These are phyloP conservation scores for Adelges cooleyi DNA, from an alignment of 1,140 invertebrate genomes.

Conservation along the genomic window DNA sequence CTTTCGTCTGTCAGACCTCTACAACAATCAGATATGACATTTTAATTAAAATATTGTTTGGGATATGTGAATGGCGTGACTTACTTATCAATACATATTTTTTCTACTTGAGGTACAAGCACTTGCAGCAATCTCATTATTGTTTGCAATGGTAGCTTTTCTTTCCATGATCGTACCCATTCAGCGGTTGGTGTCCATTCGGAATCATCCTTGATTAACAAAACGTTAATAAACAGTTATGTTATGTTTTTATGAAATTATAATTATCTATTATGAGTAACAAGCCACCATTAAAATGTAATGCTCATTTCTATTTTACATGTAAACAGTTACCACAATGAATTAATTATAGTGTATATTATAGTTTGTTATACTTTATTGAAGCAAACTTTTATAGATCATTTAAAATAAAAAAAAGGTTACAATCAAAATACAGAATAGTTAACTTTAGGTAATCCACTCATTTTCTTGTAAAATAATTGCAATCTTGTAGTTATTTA, in stretches of 20 bases:
- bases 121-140: constrained; percentile 98
- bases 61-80: constrained; percentile 33
- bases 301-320: too few species aligned
- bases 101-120: constrained; percentile 97
- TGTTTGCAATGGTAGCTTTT: constrained; percentile 92
- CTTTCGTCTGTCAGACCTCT: constrained; percentile 98
- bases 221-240: constrained; percentile 8
- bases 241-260: neutral
- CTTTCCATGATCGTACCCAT: constrained; percentile 95
- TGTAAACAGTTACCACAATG: too few species aligned
- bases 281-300: too few species aligned
- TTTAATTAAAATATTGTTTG: constrained; percentile 29
- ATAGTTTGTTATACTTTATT: too few species aligned
- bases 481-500: too few species aligned
- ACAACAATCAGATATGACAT: constrained; percentile 37
- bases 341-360: too few species aligned
- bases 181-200: constrained; percentile 75
- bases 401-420: too few species aligned
- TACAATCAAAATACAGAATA: too few species aligned
- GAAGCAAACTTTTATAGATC: too few species aligned
- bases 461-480: too few species aligned
- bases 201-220: neutral
- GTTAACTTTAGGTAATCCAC: too few species aligned
- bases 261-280: too few species aligned
- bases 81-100: constrained; percentile 99